Percentiles rank a stretch among this genome's conserved stretches.
These are phyloP conservation scores for Bujurquina vittata DNA, from an alignment of 2,113 vertebrate genomes.

Conservation along the genomic window DNA sequence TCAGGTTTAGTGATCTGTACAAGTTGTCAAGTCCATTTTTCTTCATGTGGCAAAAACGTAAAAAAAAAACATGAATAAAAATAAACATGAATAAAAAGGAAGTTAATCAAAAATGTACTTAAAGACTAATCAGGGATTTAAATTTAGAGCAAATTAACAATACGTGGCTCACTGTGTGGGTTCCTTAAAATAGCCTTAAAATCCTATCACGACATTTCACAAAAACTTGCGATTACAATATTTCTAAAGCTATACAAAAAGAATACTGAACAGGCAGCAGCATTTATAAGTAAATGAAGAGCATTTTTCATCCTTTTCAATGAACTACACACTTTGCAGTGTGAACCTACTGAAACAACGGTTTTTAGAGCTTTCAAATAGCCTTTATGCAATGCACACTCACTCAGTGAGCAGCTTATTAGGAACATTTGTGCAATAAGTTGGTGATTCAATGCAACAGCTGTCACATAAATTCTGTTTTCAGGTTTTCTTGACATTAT, in stretches of 20 bases:
- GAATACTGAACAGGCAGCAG: not conserved
- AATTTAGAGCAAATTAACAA: not conserved
- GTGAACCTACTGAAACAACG: too few species aligned
- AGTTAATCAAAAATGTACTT: constrained; percentile 14
- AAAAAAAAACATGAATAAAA: too few species aligned
- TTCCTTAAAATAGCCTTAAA: constrained; percentile 1
- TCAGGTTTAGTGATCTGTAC: constrained; percentile 8
- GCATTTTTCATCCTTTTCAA: not conserved
- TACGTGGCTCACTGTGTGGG: not conserved
- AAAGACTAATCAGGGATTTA: constrained; percentile 6
- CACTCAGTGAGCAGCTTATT: not conserved
- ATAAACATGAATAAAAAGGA: not conserved
- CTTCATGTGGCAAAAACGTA: not conserved
- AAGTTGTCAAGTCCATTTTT: not conserved
- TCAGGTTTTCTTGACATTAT: not conserved
- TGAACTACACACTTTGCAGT: too few species aligned
- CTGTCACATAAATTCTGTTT: not conserved
- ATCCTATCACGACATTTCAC: not conserved
- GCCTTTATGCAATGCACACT: not conserved
- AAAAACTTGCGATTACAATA: not conserved
- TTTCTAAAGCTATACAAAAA: not conserved
- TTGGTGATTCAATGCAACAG: not conserved
- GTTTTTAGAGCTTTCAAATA: not conserved
- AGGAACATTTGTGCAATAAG: not conserved
- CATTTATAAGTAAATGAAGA: not conserved